Evolutionary conservation across 2,888 invertebrate species (phyloP), one percentile per base, ranked within the genome.

Genomic region (Vesta saturnalis): DNA sequence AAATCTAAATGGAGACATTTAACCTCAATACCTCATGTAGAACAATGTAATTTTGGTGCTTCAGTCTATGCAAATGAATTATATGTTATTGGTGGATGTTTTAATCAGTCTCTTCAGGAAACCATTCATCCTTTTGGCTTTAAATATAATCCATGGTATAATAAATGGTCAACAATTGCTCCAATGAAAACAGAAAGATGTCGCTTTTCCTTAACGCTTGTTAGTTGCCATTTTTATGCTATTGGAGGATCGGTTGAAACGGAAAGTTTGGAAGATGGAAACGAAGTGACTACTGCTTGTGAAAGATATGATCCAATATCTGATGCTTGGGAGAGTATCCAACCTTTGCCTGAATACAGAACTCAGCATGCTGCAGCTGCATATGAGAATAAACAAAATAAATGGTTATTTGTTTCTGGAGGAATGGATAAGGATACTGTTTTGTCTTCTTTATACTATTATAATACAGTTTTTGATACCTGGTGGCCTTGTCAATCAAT

Each of bases 81-180:
- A 12, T 92, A 89, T 77, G 87, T 92, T 1, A 88, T 91, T 12
- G 92, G 92, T 12, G 92, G 92, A 0, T 91, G 91, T 73, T 92
- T 91, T 77, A 91, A 91, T 81, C 89, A 90, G 57, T 87, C 86
- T 23, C 81, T 91, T 60, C 86, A 89, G 81, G 92, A 92, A 82
- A 89, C 90, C 74, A 89, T 91, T 61, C 92, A 92, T 83, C 90
- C 91, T 0, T 92, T 91, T 79, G 91, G 91, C 0, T 92, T 92
- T 79, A 87, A 89, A 67, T 84, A 81, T 69, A 82, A 80, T 70
- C 90, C 92, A 0, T 82, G 87, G 21, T 85, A 85, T 21, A 87
- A 90, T 76, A 86, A 87, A 70, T 92, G 92, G 92, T 85, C 86
- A 4, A 90, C 89, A 3, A 90, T 92, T 77, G 87, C 90, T 1